These are phyloP conservation scores for Eucidaris tribuloides DNA, from an alignment of 35 echinoderm and acorn worm species.

Conservation along the genomic window DNA sequence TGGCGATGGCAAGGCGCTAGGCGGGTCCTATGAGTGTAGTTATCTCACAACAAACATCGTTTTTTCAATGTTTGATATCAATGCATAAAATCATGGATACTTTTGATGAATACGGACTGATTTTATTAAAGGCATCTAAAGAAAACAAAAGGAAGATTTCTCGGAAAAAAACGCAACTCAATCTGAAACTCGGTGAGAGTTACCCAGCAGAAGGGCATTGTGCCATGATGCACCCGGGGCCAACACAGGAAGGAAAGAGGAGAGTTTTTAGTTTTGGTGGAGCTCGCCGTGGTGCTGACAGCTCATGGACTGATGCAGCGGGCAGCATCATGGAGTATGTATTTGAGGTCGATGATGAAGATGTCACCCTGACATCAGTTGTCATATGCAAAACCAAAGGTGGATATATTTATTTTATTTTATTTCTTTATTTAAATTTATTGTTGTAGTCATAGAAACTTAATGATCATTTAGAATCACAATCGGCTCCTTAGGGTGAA, in stretches of 20 bases:
- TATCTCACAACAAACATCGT: too few species aligned
- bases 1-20: too few species aligned
- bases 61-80: too few species aligned
- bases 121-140: slow-evolving; percentile 2
- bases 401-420: background rate
- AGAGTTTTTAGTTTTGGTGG: background rate
- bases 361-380: background rate
- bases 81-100: background rate
- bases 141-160: slow-evolving; percentile 30
- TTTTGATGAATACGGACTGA: background rate
- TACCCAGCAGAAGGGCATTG: slow-evolving; percentile 9
- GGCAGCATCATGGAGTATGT: background rate
- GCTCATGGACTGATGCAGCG: background rate
- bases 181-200: slow-evolving; percentile 11
- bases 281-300: background rate
- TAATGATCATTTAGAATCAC: too few species aligned
- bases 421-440: too few species aligned
- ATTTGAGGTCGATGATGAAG: background rate
- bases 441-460: too few species aligned
- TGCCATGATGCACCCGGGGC: background rate
- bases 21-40: too few species aligned
- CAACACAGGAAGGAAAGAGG: background rate
- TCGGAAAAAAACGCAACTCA: slow-evolving; percentile 2
- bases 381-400: background rate
- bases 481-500: too few species aligned